Evolutionary conservation across 1,140 invertebrate species (phyloP), one percentile per base, ranked within the genome.

Genomic region (Bombus pascuorum): DNA sequence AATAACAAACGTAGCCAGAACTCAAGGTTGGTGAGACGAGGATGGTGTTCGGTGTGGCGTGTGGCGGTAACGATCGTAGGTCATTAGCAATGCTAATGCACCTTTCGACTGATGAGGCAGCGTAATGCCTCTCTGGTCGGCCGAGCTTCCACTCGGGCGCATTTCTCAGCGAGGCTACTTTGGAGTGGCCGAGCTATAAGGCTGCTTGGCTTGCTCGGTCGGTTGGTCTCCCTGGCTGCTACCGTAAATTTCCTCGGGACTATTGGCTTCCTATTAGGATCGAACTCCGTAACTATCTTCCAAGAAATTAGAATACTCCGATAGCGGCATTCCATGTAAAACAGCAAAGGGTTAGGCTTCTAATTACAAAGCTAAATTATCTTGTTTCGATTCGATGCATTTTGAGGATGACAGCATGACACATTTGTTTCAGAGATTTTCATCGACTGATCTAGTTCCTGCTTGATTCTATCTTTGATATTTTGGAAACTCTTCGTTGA

Each of bases 11-110:
- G 81, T 53, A 2, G 9, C 39, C 6, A 12, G 37, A 3, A 18
- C 18, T 44, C 57, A 13, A 71, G 81, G 68, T 66, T 57, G 66
- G 80, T 44, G 57, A 70, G 57, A 34, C 70, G 79, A 76, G 66
- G 87, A 89, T 78, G 68, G 77, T 72, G 47, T 57, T 13, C 53
- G 66, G 73, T 76, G 72, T 66, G 79, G 88, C 92, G 92, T 91
- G 87, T 92, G 91, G 88, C 86, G 90, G 93, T 92, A 93, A 94
- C 92, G 93, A 94, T 91, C 90, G 89, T 42, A 71, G 59, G 91
- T 93, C 91, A 94, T 94, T 94, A 93, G 92, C 93, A 93, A 92
- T 94, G 93, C 93, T 93, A 93, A 94, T 94, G 93, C 91, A 91
- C 85, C 86, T 92, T 93, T 91, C 93, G 91, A 93, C 92, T 91